Conservation (phyloP, 2,797 vertebrate genomes). For the Potorous gilbertii region DNA sequence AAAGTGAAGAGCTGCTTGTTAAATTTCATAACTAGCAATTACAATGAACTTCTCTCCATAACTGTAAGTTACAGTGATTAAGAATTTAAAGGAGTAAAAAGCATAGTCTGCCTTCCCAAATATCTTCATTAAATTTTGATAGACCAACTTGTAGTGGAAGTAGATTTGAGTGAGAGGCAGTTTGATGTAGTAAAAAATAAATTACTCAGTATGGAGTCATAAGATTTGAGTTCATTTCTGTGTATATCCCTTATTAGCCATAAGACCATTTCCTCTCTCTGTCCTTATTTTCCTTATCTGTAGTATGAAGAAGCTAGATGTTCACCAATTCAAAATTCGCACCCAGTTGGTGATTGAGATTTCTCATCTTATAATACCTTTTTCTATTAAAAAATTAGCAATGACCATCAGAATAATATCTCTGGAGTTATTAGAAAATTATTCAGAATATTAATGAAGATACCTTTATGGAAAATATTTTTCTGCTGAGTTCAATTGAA, state of each 20-base stretch:
- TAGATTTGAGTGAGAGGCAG: background rate
- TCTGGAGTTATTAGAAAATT: background rate
- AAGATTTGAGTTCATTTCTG: background rate
- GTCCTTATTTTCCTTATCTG: background rate
- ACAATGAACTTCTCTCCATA: background rate
- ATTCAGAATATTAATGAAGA: background rate
- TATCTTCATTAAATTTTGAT: background rate
- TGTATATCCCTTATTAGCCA: background rate
- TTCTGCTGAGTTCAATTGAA: background rate
- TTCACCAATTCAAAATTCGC: background rate
- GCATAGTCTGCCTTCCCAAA: conserved; percentile 1
- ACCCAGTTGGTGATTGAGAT: background rate
- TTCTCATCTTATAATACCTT: background rate
- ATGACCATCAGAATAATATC: background rate
- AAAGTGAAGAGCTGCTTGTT: conserved; percentile 55
- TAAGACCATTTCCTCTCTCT: background rate
- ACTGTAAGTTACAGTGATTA: accelerated
- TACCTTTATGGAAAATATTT: background rate
- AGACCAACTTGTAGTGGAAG: background rate
- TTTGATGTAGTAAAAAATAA: background rate
- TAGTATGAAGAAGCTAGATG: background rate
- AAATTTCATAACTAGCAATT: conserved; percentile 7
- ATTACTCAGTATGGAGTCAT: background rate
- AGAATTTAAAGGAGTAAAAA: background rate
- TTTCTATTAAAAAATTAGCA: background rate